Conservation (phyloP, 2,113 vertebrate genomes). For the Castor canadensis region DNA sequence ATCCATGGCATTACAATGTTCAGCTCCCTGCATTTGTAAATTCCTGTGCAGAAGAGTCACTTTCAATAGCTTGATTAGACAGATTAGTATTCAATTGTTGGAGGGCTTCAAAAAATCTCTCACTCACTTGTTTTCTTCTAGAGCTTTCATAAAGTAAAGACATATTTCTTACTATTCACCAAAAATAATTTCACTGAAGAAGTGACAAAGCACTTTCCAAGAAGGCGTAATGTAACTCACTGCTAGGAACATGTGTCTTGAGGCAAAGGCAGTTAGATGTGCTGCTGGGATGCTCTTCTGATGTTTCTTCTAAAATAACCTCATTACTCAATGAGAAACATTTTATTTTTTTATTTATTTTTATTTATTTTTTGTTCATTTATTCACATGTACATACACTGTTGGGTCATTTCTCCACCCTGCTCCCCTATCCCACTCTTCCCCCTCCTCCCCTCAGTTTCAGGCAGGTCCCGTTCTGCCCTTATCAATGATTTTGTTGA, state of each 20-base stretch:
- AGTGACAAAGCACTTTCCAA: constrained; percentile 74
- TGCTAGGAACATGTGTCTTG: constrained; percentile 78
- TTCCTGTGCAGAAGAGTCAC: background rate
- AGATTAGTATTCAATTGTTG: background rate
- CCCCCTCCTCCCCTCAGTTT: no score
- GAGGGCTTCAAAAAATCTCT: constrained; percentile 46
- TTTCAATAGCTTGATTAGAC: background rate
- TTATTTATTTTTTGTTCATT: no score
- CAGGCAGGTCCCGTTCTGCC: no score
- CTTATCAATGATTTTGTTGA: no score
- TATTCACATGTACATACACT: no score
- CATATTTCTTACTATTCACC: constrained; percentile 53
- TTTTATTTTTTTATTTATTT: no score
- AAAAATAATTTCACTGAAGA: constrained; percentile 75
- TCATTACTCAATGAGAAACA: constrained; percentile 76
- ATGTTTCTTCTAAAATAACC: constrained; percentile 78
- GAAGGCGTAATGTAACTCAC: constrained; percentile 75
- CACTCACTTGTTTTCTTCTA: constrained; percentile 53
- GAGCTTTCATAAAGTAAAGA: constrained; percentile 40
- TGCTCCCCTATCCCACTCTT: no score
- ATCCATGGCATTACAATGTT: background rate
- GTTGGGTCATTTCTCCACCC: no score
- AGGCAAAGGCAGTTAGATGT: constrained; percentile 77
- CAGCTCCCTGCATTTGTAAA: background rate
- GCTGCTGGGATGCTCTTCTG: constrained; percentile 70